phyloP scores from a whole-genome alignment of 2,113 vertebrate species.

The Bujurquina vittata region DNA sequence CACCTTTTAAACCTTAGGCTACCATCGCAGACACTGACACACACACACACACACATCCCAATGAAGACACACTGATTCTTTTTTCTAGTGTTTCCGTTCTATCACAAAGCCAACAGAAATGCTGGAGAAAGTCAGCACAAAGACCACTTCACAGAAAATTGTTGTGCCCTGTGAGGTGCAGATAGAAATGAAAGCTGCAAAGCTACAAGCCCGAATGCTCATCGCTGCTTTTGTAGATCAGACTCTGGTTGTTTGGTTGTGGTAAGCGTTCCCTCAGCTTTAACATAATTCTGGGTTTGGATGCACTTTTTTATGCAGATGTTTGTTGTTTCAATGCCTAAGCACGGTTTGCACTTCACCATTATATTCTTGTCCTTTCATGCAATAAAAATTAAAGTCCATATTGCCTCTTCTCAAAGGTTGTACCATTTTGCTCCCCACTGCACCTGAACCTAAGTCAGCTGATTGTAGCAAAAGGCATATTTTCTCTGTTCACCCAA shows the following conservation, averaged over 20 bases:
- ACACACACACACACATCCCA: no score
- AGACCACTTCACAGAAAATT: background rate
- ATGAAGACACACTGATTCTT: no score
- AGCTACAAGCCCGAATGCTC: background rate
- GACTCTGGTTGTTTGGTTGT: background rate
- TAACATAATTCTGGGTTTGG: background rate
- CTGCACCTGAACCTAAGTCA: background rate
- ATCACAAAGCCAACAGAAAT: background rate
- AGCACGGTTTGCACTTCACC: background rate
- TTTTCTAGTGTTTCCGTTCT: background rate
- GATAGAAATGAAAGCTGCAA: background rate
- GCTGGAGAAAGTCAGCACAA: background rate
- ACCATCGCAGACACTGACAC: no score
- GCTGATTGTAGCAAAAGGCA: background rate
- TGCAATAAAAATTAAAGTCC: background rate
- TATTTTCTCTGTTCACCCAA: background rate
- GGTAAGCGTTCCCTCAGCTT: background rate
- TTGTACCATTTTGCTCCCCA: background rate
- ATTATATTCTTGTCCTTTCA: accelerated
- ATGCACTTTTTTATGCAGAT: background rate
- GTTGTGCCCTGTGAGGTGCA: accelerated
- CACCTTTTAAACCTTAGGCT: no score
- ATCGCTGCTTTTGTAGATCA: no score
- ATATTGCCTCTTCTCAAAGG: background rate
- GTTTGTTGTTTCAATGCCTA: accelerated